Evolutionary conservation across 2,113 vertebrate species (phyloP).

Genomic region (Phaetusa simplex): DNA sequence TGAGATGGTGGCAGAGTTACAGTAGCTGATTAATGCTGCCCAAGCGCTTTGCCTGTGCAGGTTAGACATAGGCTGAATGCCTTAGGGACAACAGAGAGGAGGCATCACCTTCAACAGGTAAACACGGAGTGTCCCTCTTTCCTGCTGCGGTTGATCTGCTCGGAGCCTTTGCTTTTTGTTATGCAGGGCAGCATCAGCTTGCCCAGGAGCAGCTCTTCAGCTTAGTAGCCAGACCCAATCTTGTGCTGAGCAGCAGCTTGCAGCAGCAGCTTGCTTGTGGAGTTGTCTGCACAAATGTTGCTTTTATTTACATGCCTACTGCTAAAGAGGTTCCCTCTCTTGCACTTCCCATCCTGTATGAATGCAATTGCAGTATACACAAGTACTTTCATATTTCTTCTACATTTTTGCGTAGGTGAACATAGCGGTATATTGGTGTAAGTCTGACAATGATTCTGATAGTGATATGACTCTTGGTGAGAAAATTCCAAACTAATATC

Average conservation of each 20-base stretch:
- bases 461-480: not conserved
- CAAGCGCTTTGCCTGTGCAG: not conserved
- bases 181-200: not conserved
- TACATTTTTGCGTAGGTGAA: not conserved
- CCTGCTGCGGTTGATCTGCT: not conserved
- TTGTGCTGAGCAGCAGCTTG: not conserved
- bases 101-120: not conserved
- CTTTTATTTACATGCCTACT: not conserved
- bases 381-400: not conserved
- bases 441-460: not conserved
- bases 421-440: accelerated
- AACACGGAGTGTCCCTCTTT: not conserved
- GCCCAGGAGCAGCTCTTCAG: not conserved
- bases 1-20: not conserved
- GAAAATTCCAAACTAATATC: not conserved
- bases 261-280: not conserved
- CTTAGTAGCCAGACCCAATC: not conserved
- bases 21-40: not conserved
- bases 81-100: not conserved
- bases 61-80: not conserved
- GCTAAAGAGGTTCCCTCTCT: not conserved
- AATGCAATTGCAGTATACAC: not conserved
- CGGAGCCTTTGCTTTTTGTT: not conserved
- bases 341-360: not conserved
- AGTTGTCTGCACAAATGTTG: not conserved